phyloP scores from a whole-genome alignment of 2,113 vertebrate species.

The Onychostruthus taczanowskii region DNA sequence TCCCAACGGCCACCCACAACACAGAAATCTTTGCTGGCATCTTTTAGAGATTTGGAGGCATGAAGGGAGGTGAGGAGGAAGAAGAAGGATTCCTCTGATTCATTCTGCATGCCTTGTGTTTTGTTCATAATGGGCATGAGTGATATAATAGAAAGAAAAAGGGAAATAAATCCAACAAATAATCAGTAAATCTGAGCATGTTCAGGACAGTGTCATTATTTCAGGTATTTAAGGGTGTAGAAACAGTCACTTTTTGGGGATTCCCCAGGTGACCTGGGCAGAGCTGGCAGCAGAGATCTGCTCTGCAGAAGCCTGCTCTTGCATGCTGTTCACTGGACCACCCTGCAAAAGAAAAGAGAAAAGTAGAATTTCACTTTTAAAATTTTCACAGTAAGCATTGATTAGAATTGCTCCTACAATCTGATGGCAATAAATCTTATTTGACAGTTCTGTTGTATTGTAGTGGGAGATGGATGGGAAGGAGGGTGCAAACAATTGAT shows the following conservation, averaged over 20 bases:
- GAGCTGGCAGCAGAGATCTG: neutral
- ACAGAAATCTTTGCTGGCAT: neutral
- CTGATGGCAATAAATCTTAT: constrained; percentile 26
- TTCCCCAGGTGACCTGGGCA: neutral
- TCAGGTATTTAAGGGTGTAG: neutral
- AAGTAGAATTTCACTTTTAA: neutral
- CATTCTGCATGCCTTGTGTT: neutral
- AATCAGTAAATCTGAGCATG: neutral
- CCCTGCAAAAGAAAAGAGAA: neutral
- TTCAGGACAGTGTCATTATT: neutral
- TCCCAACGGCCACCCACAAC: neutral
- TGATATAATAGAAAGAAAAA: neutral
- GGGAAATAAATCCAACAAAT: neutral
- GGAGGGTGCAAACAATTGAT: neutral
- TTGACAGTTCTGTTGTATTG: neutral
- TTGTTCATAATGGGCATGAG: neutral
- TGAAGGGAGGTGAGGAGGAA: neutral
- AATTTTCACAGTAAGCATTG: neutral
- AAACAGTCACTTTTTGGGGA: neutral
- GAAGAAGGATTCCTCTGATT: neutral
- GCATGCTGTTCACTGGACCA: neutral
- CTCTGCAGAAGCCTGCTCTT: neutral
- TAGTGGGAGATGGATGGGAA: constrained; percentile 11
- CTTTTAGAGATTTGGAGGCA: neutral
- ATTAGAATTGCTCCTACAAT: neutral